Conservation (phyloP, 2,888 invertebrate genomes). For the Thumatha senex region DNA sequence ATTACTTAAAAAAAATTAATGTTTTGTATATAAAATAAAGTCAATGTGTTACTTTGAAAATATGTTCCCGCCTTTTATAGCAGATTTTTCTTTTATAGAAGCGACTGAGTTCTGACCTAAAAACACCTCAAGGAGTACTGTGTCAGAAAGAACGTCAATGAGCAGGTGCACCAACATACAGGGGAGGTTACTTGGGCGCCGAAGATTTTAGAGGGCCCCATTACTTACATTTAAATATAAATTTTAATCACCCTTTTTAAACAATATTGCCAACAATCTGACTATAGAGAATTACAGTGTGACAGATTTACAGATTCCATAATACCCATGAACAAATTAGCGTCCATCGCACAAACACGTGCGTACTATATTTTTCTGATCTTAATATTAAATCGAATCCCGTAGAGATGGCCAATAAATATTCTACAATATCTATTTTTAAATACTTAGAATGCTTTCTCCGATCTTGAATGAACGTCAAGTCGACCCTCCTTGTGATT, state of each 20-base stretch:
- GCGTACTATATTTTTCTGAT: slow-evolving; percentile 72
- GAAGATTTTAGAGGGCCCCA: no score
- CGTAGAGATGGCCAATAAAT: slow-evolving; percentile 77
- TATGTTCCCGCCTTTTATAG: no score
- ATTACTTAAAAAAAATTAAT: no score
- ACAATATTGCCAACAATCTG: neutral
- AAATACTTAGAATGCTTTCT: slow-evolving; percentile 79
- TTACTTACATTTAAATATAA: no score
- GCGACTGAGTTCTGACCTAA: no score
- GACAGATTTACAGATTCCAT: slow-evolving; percentile 26
- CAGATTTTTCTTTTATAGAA: no score
- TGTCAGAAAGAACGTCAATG: no score
- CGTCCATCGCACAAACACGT: slow-evolving; percentile 58
- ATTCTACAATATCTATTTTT: slow-evolving; percentile 78
- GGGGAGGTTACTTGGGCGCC: no score
- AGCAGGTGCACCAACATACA: no score
- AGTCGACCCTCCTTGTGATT: slow-evolving; percentile 76
- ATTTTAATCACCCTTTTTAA: neutral
- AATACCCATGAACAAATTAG: slow-evolving; percentile 51
- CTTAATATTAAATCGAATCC: slow-evolving; percentile 79
- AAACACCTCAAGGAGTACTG: no score
- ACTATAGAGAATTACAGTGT: slow-evolving; percentile 7
- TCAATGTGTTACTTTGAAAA: no score
- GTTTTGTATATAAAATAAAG: no score
- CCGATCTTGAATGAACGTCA: slow-evolving; percentile 79